A percentile compares a stretch with the other conserved stretches of the same genome.
phyloP scores from a whole-genome alignment of 2,797 vertebrate genomes.

The Euthynnus affinis region DNA sequence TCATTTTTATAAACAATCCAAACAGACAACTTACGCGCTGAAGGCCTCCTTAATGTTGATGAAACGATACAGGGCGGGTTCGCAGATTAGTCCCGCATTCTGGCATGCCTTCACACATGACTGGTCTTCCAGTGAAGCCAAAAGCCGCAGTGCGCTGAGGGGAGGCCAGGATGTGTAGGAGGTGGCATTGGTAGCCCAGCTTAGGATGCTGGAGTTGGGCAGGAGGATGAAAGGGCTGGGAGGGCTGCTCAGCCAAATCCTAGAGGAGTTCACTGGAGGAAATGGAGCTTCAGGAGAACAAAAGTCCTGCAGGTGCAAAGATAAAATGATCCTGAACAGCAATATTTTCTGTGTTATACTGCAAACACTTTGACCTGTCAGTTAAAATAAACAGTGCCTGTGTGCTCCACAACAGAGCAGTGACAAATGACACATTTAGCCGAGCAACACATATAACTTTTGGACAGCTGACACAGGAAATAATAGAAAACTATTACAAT shows the following conservation, averaged over 20 bases:
- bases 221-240: slow-evolving; percentile 82
- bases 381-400: slow-evolving; percentile 14
- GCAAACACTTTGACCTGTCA: slow-evolving; percentile 23
- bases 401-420: neutral
- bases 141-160: slow-evolving; percentile 86
- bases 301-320: slow-evolving; percentile 80
- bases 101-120: slow-evolving; percentile 92
- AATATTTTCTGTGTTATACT: neutral
- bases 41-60: slow-evolving; percentile 94
- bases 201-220: slow-evolving; percentile 88
- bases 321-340: slow-evolving; percentile 20
- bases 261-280: slow-evolving; percentile 78
- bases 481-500: slow-evolving; percentile 9
- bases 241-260: slow-evolving; percentile 68
- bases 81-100: slow-evolving; percentile 89
- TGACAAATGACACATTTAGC: slow-evolving; percentile 30
- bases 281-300: slow-evolving; percentile 80
- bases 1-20: neutral
- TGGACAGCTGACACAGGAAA: slow-evolving; percentile 19
- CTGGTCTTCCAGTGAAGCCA: slow-evolving; percentile 85
- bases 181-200: slow-evolving; percentile 86
- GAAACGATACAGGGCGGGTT: slow-evolving; percentile 93
- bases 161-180: slow-evolving; percentile 90
- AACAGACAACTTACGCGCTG: slow-evolving; percentile 87
- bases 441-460: neutral